Evolutionary conservation across 2,888 invertebrate genomes (phyloP).

Genomic region (Chymomyza caudatula): DNA sequence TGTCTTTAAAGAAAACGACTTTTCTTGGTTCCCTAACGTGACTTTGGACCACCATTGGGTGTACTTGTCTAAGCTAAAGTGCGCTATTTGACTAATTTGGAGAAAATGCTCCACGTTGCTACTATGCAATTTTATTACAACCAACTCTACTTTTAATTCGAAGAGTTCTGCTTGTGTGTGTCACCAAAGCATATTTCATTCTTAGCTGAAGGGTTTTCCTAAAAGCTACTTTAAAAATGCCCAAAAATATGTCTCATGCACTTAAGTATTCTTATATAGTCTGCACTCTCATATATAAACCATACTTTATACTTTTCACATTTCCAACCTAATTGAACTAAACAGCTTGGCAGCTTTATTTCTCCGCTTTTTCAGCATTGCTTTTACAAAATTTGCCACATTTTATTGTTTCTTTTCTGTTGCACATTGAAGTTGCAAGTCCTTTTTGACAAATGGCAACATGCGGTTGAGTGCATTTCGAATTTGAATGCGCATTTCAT

Average conservation of each 20-base stretch:
- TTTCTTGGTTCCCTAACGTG: no score
- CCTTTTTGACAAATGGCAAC: slow-evolving; percentile 32
- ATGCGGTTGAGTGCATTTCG: slow-evolving; percentile 55
- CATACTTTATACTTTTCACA: no score
- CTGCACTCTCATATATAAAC: neutral
- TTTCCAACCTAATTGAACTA: neutral
- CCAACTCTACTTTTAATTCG: no score
- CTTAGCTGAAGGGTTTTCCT: neutral
- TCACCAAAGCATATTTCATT: no score
- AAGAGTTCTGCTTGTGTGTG: no score
- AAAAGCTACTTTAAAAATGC: neutral
- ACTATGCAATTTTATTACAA: no score
- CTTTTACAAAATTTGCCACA: neutral
- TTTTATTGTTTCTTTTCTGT: neutral
- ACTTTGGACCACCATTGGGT: no score
- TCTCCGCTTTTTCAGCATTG: slow-evolving; percentile 8
- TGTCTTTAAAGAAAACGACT: no score
- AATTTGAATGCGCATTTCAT: slow-evolving; percentile 30
- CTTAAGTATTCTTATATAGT: neutral
- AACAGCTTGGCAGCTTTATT: neutral
- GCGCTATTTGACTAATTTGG: no score
- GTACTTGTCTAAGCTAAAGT: no score
- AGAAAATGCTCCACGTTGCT: no score
- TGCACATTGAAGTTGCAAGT: slow-evolving; percentile 13
- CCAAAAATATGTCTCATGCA: neutral